A percentile compares a stretch with the other conserved stretches of the same genome.
Evolutionary conservation across 2,888 invertebrate genomes (phyloP).

Genomic region (Caenorhabditis sp.): DNA sequence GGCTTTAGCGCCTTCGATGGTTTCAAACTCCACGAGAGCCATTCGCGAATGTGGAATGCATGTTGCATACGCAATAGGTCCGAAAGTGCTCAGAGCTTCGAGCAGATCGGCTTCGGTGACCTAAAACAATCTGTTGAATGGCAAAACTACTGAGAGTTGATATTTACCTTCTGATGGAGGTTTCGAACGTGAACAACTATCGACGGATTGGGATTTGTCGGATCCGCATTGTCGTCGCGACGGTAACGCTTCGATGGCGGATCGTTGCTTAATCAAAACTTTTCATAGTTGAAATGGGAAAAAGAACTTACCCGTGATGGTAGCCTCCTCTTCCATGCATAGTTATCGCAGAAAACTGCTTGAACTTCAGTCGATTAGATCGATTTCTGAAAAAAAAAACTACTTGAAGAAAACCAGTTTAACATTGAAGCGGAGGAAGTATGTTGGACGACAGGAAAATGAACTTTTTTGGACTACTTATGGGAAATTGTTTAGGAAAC

Average conservation of each 20-base stretch:
- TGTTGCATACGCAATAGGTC: slow-evolving; percentile 83
- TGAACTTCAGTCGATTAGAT: neutral
- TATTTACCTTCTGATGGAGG: slow-evolving; percentile 82
- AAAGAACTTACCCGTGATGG: slow-evolving; percentile 29
- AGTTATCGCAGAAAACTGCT: neutral
- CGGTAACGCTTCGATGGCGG: slow-evolving; percentile 67
- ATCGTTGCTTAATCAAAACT: slow-evolving; percentile 23
- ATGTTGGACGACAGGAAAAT: too few relatives aligned
- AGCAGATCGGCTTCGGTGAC: slow-evolving; percentile 85
- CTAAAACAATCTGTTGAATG: slow-evolving; percentile 39
- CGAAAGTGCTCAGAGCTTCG: slow-evolving; percentile 85
- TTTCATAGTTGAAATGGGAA: neutral
- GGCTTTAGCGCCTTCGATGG: slow-evolving; percentile 78
- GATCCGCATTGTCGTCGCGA: slow-evolving; percentile 83
- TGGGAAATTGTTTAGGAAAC: too few relatives aligned
- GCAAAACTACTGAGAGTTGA: neutral
- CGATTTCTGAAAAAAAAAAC: neutral
- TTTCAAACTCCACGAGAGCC: slow-evolving; percentile 82
- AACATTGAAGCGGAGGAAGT: too few relatives aligned
- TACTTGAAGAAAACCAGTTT: neutral
- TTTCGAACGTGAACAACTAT: slow-evolving; percentile 85
- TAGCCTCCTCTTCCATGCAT: slow-evolving; percentile 26
- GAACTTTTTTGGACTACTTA: too few relatives aligned
- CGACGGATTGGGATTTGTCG: slow-evolving; percentile 84
- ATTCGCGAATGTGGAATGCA: slow-evolving; percentile 79